Percentiles rank a stretch among this genome's conserved stretches.
These are phyloP conservation scores for Tricholaema leucomelas DNA, from an alignment of 2,113 vertebrate species.

Conservation along the genomic window DNA sequence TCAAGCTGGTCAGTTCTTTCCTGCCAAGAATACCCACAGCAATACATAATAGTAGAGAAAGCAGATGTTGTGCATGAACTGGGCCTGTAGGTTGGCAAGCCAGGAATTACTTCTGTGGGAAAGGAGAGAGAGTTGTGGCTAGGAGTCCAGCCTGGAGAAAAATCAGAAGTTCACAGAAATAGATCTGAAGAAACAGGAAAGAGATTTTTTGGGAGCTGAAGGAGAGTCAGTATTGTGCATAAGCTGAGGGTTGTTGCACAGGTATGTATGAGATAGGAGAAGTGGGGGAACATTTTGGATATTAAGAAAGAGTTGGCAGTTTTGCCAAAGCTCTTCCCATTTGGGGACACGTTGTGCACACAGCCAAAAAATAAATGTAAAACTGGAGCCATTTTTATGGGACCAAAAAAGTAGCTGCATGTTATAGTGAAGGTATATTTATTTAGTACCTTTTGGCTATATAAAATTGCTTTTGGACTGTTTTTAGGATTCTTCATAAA, in stretches of 20 bases:
- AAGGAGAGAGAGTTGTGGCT: neutral
- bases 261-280: neutral
- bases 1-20: neutral
- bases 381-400: neutral
- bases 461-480: slow-evolving; percentile 66
- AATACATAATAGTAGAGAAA: neutral
- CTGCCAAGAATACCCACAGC: slow-evolving; percentile 20
- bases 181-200: neutral
- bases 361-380: neutral
- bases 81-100: neutral
- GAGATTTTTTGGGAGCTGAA: neutral
- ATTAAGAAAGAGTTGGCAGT: neutral
- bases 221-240: neutral
- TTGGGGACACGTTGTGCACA: neutral
- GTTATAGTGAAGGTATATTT: slow-evolving; percentile 30
- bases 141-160: neutral
- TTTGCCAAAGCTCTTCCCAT: neutral
- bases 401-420: neutral
- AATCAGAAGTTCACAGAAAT: neutral
- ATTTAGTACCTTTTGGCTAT: slow-evolving; percentile 60
- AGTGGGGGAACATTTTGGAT: neutral
- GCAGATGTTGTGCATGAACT: neutral
- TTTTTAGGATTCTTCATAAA: slow-evolving; percentile 76
- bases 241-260: neutral
- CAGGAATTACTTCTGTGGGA: neutral